phyloP scores from a whole-genome alignment of 2,888 invertebrate species.

The Junonia oenone region DNA sequence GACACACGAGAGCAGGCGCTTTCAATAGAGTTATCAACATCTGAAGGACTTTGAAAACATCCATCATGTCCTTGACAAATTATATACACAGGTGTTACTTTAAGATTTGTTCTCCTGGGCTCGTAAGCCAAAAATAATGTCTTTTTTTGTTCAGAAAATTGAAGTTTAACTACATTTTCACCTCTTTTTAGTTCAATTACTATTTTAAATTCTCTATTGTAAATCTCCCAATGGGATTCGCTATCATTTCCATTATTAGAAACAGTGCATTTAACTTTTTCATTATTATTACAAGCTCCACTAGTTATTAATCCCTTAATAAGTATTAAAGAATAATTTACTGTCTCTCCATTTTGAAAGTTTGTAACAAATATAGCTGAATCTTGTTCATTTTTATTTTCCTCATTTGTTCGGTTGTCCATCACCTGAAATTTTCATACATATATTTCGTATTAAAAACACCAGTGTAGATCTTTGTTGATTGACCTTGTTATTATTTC shows the following conservation, averaged over 20 bases:
- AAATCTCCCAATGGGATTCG: constrained; percentile 80
- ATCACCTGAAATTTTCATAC: constrained; percentile 66
- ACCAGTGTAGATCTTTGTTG: constrained; percentile 8
- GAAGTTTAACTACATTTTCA: constrained; percentile 81
- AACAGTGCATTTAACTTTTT: constrained; percentile 62
- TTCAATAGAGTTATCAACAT: constrained; percentile 82
- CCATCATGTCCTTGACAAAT: constrained; percentile 90
- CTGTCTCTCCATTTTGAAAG: constrained; percentile 80
- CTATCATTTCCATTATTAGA: constrained; percentile 58
- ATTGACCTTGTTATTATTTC: constrained; percentile 26
- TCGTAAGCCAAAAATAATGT: constrained; percentile 76
- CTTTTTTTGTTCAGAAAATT: constrained; percentile 69
- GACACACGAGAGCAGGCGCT: constrained; percentile 88
- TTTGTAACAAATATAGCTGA: constrained; percentile 77
- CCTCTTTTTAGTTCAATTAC: constrained; percentile 82
- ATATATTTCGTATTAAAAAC: constrained; percentile 27
- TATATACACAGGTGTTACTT: constrained; percentile 90
- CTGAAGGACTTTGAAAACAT: constrained; percentile 84
- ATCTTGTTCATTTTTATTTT: constrained; percentile 64
- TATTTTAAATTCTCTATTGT: constrained; percentile 84
- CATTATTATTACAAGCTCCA: constrained; percentile 61
- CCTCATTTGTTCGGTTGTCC: constrained; percentile 68
- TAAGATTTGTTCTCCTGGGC: constrained; percentile 78
- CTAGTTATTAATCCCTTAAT: constrained; percentile 80
- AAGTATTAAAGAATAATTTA: constrained; percentile 81